Percentiles rank a stretch among this genome's conserved stretches.
Conservation (phyloP, 2,797 vertebrate species). For the Pseudochaenichthys georgianus region DNA sequence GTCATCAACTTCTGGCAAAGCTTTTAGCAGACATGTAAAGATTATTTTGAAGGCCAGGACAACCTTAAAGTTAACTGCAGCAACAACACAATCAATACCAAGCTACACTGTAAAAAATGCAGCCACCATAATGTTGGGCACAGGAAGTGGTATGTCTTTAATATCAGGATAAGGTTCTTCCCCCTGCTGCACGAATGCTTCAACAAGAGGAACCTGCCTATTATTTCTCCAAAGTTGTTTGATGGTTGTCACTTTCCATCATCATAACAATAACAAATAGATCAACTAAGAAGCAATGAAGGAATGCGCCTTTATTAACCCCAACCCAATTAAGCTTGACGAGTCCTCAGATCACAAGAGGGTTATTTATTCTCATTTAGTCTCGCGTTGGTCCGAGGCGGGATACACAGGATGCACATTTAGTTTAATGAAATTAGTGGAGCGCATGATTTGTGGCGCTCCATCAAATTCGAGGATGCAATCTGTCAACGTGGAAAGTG, state of each 20-base stretch:
- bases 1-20: neutral
- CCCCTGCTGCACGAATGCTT: constrained; percentile 12
- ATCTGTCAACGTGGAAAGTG: constrained; percentile 60
- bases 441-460: constrained; percentile 67
- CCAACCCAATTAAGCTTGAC: constrained; percentile 81
- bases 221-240: constrained; percentile 42
- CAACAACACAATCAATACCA: constrained; percentile 32
- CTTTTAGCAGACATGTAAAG: constrained; percentile 27
- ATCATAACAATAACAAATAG: constrained; percentile 76
- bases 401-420: constrained; percentile 74
- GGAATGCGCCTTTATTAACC: constrained; percentile 79
- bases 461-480: constrained; percentile 60
- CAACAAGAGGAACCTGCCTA: constrained; percentile 29
- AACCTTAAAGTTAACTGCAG: constrained; percentile 17
- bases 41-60: constrained; percentile 17
- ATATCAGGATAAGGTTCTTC: constrained; percentile 22
- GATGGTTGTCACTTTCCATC: constrained; percentile 75
- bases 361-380: constrained; percentile 74
- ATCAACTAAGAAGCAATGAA: constrained; percentile 72
- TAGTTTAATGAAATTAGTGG: constrained; percentile 77
- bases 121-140: neutral
- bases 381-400: constrained; percentile 42
- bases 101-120: constrained; percentile 10
- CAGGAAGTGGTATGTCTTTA: neutral
- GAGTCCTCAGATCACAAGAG: constrained; percentile 70